Evolutionary conservation across 2,888 invertebrate species (phyloP), one percentile per base, ranked within the genome.

Genomic region (Lycaena phlaeas): DNA sequence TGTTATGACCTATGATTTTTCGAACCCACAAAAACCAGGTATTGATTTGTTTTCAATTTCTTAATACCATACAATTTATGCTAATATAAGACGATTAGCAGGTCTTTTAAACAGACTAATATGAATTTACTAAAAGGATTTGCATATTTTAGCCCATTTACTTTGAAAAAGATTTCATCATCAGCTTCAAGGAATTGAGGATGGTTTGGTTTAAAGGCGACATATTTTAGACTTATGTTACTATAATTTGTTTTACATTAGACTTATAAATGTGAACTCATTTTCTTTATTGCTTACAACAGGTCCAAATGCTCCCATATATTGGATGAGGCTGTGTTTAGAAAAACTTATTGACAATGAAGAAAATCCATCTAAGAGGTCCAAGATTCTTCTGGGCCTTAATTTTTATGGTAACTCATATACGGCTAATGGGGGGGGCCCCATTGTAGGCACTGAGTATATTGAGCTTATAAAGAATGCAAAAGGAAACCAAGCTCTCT

Each of bases 1-100:
- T 22, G 85, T 98, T n/a, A 97, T 97, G 97, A 97, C 97, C 0
- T 98, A 98, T 63, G 97, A 98, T 68, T 97, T 89, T 71, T 96
- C 96, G 2, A 92, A 79, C 65, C 86, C 91, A 7, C 91, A 92
- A 64, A 87, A 91, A 56, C 94, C 94, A 56, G 94, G 92, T 89
- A 61, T n/a, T 57, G 43, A 37, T 42, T 3, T 29, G 3, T 27
- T 0, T 3, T 27, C n/a, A n/a, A n/a, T n/a, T n/a, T n/a, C n/a
- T n/a, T n/a, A n/a, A n/a, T n/a, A n/a, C n/a, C n/a, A n/a, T n/a
- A n/a, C n/a, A n/a, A n/a, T n/a, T n/a, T n/a, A n/a, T n/a, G n/a
- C n/a, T n/a, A n/a, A n/a, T n/a, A n/a, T n/a, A n/a, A n/a, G n/a
- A n/a, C n/a, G n/a, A n/a, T n/a, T n/a, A n/a, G n/a, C n/a, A n/a